Evolutionary conservation across 2,888 invertebrate genomes (phyloP), one percentile per base, ranked within the genome.

Genomic region (Thereva unica): DNA sequence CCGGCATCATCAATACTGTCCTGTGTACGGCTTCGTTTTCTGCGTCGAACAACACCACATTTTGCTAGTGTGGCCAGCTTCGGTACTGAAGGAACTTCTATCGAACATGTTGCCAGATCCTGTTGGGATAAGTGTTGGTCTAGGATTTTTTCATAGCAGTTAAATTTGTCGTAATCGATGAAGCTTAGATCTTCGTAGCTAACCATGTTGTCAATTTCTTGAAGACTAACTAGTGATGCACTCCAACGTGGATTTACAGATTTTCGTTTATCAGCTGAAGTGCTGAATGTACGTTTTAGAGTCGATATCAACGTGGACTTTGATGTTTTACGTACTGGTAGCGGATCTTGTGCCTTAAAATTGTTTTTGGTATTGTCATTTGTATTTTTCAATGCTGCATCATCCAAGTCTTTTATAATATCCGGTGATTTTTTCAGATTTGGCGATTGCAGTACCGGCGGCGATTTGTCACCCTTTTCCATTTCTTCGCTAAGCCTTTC

Each of bases 111-210:
- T 54, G 64, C 56, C 34, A 68, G 9, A 42, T 70, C 65, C 37
- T 66, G 67, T 35, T 68, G 68, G 2, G 78, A 79, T 9, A 79
- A 70, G 66, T 76, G 76, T 4, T 76, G 76, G 59, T 80, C 79
- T 55, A 81, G 69, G 49, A 78, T 77, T 67, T 78, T 77, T 71
- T 81, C 81, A 63, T 83, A 83, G 66, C 80, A 79, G 70, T 84
- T 83, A 67, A 84, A 79, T 66, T 81, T 82, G 71, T 85, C 85
- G 70, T 85, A 85, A 74, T 85, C 82, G 52, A 85, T 82, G 73
- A 84, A 85, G 73, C 84, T 84, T 75, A 85, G 80, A 71, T 85
- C 84, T 68, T 84, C 82, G 74, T 85, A 85, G 75, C 84, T 84
- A 69, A 85, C 84, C 79, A 82, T 82, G 49, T 81, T 80, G 72